A percentile compares a stretch with the other conserved stretches of the same genome.
Evolutionary conservation across 2,888 invertebrate species (phyloP).

Genomic region (Augochlorella aurata): DNA sequence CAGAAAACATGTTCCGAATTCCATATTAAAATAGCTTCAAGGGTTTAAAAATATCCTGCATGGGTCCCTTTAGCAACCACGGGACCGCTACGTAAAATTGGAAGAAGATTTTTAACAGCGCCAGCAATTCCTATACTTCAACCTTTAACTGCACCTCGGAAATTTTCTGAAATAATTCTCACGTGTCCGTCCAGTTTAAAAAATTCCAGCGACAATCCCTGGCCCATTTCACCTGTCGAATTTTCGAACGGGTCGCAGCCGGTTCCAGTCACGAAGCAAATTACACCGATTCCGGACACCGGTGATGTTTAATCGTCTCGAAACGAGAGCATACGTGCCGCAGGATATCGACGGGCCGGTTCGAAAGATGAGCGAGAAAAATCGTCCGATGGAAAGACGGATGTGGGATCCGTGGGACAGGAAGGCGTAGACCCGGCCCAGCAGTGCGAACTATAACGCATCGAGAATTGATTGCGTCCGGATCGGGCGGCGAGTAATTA

Average conservation of each 20-base stretch:
- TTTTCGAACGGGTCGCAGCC: not conserved
- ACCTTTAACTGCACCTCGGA: too few relatives aligned
- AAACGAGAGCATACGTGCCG: slow-evolving; percentile 1
- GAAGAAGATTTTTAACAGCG: too few relatives aligned
- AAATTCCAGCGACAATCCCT: not conserved
- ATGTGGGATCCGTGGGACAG: slow-evolving; percentile 32
- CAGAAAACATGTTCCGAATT: too few relatives aligned
- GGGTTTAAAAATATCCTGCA: too few relatives aligned
- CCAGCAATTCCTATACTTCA: too few relatives aligned
- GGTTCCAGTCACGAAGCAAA: slow-evolving; percentile 6
- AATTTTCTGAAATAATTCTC: not conserved
- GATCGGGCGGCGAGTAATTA: slow-evolving; percentile 70
- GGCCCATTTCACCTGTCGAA: not conserved
- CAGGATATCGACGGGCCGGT: slow-evolving; percentile 5
- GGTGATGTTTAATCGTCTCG: slow-evolving; percentile 15
- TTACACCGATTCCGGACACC: slow-evolving; percentile 5
- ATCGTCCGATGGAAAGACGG: slow-evolving; percentile 27
- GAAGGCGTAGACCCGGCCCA: slow-evolving; percentile 18
- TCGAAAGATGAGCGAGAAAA: slow-evolving; percentile 20
- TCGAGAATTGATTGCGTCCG: slow-evolving; percentile 71
- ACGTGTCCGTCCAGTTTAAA: not conserved
- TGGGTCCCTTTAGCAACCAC: too few relatives aligned
- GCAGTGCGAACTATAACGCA: slow-evolving; percentile 61
- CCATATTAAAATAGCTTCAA: too few relatives aligned
- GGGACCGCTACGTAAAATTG: too few relatives aligned